Conservation (phyloP, 2,888 invertebrate species). For the Nomada goodeniana region DNA sequence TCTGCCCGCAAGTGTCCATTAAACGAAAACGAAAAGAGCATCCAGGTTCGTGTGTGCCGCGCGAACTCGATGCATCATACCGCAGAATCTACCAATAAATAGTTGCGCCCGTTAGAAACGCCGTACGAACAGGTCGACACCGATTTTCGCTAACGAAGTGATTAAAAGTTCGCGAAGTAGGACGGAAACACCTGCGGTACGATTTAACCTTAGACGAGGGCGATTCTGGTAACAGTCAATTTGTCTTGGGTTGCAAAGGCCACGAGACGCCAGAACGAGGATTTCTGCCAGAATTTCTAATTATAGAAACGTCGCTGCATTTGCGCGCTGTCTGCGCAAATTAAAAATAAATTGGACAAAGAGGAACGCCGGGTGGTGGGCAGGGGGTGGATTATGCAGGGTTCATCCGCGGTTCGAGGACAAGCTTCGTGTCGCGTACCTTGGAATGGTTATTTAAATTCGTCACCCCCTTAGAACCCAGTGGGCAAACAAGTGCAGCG, state of each 20-base stretch:
- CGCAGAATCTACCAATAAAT: neutral
- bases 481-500: neutral
- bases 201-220: conserved; percentile 24
- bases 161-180: conserved; percentile 30
- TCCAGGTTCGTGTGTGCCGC: no score
- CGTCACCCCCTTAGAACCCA: neutral
- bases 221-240: conserved; percentile 52
- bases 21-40: no score
- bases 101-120: neutral
- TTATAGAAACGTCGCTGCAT: conserved; percentile 72
- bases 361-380: conserved; percentile 53
- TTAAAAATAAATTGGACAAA: conserved; percentile 80
- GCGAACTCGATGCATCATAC: neutral
- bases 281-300: conserved; percentile 71
- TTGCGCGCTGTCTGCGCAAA: conserved; percentile 76
- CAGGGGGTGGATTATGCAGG: conserved; percentile 52
- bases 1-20: neutral
- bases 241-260: conserved; percentile 47
- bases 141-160: neutral
- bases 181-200: neutral
- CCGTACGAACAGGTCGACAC: neutral
- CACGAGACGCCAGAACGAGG: conserved; percentile 44
- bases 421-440: conserved; percentile 14
- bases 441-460: neutral
- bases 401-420: conserved; percentile 49